Percentiles rank a stretch among this genome's conserved stretches.
phyloP scores from a whole-genome alignment of 2,113 vertebrate genomes.

The Ranitomeya imitator region DNA sequence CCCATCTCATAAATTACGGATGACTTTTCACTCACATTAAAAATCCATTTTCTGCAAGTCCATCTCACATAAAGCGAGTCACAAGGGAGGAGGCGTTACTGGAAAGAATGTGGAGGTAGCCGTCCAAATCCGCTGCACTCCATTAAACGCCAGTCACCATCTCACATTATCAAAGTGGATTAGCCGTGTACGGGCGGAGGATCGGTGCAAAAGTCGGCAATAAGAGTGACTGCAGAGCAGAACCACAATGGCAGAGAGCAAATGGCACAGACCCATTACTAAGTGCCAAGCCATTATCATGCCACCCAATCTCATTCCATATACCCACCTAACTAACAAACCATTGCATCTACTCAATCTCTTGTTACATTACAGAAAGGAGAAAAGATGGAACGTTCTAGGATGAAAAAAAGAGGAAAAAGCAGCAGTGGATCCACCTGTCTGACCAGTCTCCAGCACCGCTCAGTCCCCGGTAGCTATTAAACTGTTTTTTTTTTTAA shows the following conservation, averaged over 20 bases:
- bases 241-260: background rate
- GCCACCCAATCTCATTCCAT: background rate
- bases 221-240: background rate
- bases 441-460: no score
- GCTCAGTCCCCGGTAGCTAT: no score
- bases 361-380: no score
- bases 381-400: background rate
- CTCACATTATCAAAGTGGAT: slow-evolving; percentile 29
- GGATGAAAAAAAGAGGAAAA: no score
- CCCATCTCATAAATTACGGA: slow-evolving; percentile 35
- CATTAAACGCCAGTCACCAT: slow-evolving; percentile 47
- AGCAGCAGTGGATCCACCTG: no score
- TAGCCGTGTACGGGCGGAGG: background rate
- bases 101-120: background rate
- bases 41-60: slow-evolving; percentile 42
- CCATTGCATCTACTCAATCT: background rate
- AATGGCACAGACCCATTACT: background rate
- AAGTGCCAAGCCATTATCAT: background rate
- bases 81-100: slow-evolving; percentile 15
- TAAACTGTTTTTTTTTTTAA: no score
- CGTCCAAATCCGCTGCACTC: slow-evolving; percentile 21
- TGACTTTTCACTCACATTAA: slow-evolving; percentile 43
- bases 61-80: slow-evolving; percentile 31
- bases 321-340: background rate
- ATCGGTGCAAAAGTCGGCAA: background rate